These are phyloP conservation scores for Rhamphomyia laevipes DNA, from an alignment of 2,888 invertebrate genomes.

Conservation along the genomic window DNA sequence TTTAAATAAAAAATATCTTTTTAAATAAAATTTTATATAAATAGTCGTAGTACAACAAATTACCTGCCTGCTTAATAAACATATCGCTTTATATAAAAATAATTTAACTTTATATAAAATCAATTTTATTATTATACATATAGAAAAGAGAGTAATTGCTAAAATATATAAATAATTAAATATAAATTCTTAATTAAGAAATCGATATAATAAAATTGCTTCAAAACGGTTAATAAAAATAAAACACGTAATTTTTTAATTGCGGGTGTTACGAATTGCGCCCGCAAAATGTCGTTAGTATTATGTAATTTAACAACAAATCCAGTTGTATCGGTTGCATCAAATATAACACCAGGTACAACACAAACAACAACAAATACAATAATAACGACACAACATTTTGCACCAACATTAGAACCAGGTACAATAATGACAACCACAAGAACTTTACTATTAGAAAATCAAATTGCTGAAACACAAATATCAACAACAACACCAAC, in stretches of 20 bases:
- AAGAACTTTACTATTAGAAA: conserved; percentile 18
- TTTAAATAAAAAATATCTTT: no score
- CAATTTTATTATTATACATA: not conserved
- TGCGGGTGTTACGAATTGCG: conserved; percentile 10
- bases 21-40: no score
- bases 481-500: conserved; percentile 21
- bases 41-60: no score
- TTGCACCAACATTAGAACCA: not conserved
- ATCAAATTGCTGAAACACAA: not conserved
- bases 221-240: conserved; percentile 15
- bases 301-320: conserved; percentile 22
- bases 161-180: not conserved
- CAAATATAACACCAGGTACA: conserved; percentile 12
- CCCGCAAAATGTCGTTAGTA: conserved; percentile 26
- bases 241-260: conserved; percentile 8
- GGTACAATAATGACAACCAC: conserved; percentile 4
- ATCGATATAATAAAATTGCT: conserved; percentile 6
- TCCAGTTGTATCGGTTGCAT: conserved; percentile 1
- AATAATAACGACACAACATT: not conserved
- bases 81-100: not conserved
- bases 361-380: conserved; percentile 1
- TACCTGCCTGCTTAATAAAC: no score
- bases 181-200: not conserved
- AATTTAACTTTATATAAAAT: not conserved
- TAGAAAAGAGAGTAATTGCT: not conserved